Percentiles rank a stretch among this genome's conserved stretches.
Conservation (phyloP, 2,113 vertebrate genomes). For the Chaetodon trifascialis region DNA sequence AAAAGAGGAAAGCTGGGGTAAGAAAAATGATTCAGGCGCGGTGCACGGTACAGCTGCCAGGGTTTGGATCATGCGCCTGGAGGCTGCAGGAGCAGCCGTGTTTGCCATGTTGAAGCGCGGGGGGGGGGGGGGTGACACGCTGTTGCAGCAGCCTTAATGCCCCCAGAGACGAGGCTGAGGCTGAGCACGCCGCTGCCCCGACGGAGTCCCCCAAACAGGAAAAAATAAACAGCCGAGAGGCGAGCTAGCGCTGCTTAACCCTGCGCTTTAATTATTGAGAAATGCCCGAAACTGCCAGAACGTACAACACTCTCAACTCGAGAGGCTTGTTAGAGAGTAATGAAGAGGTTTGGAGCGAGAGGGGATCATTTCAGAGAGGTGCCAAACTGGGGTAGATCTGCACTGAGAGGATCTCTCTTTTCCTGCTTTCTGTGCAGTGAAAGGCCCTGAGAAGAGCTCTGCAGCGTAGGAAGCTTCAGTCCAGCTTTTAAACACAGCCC, state of each 20-base stretch:
- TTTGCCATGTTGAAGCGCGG: conserved; percentile 42
- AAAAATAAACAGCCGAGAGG: conserved; percentile 46
- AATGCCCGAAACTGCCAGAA: conserved; percentile 37
- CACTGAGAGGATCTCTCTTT: conserved; percentile 11
- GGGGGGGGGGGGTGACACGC: conserved; percentile 15
- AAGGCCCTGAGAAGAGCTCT: not conserved
- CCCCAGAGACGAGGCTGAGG: conserved; percentile 22
- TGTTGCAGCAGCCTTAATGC: not conserved
- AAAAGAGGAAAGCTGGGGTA: conserved; percentile 9
- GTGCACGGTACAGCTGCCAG: conserved; percentile 6
- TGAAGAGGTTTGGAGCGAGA: conserved; percentile 35
- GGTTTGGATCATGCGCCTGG: conserved; percentile 53
- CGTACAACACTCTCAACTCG: conserved; percentile 23
- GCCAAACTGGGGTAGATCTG: conserved; percentile 18
- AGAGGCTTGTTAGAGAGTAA: conserved; percentile 55
- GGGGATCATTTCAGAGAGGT: conserved; percentile 32
- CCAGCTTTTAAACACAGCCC: not conserved
- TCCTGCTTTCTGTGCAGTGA: not conserved
- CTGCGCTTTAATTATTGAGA: conserved; percentile 69
- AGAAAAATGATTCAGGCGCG: not conserved
- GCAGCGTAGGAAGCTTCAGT: not conserved
- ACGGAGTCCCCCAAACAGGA: not conserved
- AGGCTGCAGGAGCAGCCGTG: conserved; percentile 27
- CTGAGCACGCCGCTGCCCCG: conserved; percentile 25
- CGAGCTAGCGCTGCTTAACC: conserved; percentile 53